A percentile compares a stretch with the other conserved stretches of the same genome.
Conservation (phyloP, 1,140 invertebrate genomes). For the Panonychus citri region DNA sequence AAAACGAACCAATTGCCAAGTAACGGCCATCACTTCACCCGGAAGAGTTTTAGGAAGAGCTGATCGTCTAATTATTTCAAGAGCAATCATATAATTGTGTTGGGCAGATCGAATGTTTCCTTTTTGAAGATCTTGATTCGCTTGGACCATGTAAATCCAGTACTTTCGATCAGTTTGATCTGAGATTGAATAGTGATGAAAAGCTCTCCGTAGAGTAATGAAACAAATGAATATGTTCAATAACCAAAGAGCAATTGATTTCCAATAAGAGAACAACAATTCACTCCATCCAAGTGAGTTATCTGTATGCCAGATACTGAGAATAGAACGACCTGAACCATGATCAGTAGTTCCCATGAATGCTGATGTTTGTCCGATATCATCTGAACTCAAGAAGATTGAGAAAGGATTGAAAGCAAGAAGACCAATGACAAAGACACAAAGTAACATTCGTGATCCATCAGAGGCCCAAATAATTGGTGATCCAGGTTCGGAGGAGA, state of each 20-base stretch:
- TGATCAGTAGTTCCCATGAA: constrained; percentile 6
- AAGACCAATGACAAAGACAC: constrained; percentile 65
- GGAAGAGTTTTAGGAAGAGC: neutral
- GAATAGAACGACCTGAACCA: constrained; percentile 16
- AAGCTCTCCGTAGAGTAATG: neutral
- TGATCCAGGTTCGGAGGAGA: constrained; percentile 23
- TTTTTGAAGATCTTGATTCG: constrained; percentile 1
- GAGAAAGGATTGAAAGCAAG: constrained; percentile 77
- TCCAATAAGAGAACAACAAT: neutral
- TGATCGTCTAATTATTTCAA: neutral
- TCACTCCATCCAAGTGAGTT: constrained; percentile 1
- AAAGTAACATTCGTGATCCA: constrained; percentile 57
- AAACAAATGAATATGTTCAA: constrained; percentile 8
- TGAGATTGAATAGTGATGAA: neutral
- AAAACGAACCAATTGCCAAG: constrained; percentile 2
- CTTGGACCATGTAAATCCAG: constrained; percentile 3
- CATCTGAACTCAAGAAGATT: constrained; percentile 31
- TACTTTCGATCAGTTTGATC: neutral
- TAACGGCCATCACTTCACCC: neutral
- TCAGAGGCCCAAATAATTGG: constrained; percentile 26
- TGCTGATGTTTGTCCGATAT: constrained; percentile 15
- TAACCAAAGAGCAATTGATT: constrained; percentile 3
- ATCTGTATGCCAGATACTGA: constrained; percentile 19
- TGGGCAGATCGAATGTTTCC: constrained; percentile 7
- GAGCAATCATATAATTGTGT: neutral